These are phyloP conservation scores for Thecocarcelia acutangulata DNA, from an alignment of 2,888 invertebrate genomes.

Conservation along the genomic window DNA sequence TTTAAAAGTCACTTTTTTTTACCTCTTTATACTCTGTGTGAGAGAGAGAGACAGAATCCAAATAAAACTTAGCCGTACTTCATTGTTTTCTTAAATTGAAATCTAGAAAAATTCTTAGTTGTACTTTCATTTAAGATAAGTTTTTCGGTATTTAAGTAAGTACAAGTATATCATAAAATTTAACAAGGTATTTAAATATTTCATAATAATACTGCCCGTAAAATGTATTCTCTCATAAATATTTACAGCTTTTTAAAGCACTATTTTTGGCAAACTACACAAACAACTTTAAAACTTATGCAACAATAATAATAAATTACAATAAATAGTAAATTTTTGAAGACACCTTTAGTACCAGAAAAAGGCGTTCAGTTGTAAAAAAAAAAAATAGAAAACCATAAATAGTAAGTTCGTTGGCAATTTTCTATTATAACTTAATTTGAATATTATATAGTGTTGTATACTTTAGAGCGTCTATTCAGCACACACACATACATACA, in stretches of 20 bases:
- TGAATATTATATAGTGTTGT: slow-evolving; percentile 43
- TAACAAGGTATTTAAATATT: slow-evolving; percentile 17
- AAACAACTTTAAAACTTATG: neutral
- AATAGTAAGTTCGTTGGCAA: slow-evolving; percentile 25
- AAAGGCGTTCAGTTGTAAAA: slow-evolving; percentile 62
- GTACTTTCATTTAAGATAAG: no score
- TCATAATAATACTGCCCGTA: slow-evolving; percentile 18
- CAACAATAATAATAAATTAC: slow-evolving; percentile 38
- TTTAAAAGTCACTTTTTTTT: no score
- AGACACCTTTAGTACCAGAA: slow-evolving; percentile 34
- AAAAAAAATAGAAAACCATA: slow-evolving; percentile 5
- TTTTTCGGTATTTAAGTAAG: neutral
- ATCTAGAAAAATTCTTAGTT: no score
- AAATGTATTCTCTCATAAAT: slow-evolving; percentile 29
- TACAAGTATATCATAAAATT: slow-evolving; percentile 26
- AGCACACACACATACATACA: no score
- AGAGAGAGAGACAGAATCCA: no score
- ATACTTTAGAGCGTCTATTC: neutral
- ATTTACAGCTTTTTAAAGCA: slow-evolving; percentile 26
- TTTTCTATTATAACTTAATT: slow-evolving; percentile 53
- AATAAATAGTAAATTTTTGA: slow-evolving; percentile 37
- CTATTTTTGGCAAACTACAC: neutral
- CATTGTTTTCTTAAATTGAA: no score
- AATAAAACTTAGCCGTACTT: no score
- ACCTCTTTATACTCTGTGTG: no score